Evolutionary conservation across 2,113 vertebrate genomes (phyloP), one percentile per base, ranked within the genome.

Genomic region (Corythornis cristatus): DNA sequence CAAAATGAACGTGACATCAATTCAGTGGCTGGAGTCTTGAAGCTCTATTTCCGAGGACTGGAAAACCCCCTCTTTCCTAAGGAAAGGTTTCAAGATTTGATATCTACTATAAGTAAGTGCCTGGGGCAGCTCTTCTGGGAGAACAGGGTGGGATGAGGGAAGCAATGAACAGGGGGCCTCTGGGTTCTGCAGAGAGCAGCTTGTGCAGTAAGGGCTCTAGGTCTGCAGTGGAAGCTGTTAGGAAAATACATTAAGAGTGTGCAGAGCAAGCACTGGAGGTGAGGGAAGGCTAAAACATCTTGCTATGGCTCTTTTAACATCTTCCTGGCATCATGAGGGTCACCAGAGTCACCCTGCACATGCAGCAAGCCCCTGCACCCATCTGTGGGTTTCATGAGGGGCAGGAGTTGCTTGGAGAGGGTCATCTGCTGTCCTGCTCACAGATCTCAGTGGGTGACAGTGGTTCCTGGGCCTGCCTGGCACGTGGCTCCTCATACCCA

Each of bases 61-160:
- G 99, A 99, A 98, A 99, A 99, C 93, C 98, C 99, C 11, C 98
- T 99, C 96, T 99, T 99, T 98, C 99, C 99, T 79, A 99, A 99
- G 97, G 99, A 99, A 97, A 98, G 98, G 96, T 99, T 99, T 98
- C 98, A 99, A 82, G 99, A 99, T 96, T 98, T 99, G 96, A 98
- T 99, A 96, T 99, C 99, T 91, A 99, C 99, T 58, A 99, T 99
- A 93, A 99, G 99, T 99, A 97, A 99, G 99, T 98, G 95, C 40
- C 22, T 6, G 28, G n/a, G 71, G 4, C 65, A 25, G 60, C 67
- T 87, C 50, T 45, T 45, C 0, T 6, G 12, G 9, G 33, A 35
- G 37, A 42, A 1, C 1, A 28, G 56, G 46, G 17, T 37, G 68
- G 79, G 48, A 42, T 1, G 9, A 65, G 48, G 19, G 57, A 5